phyloP scores from a whole-genome alignment of 2,113 vertebrate genomes.

The Dermatemys mawii region DNA sequence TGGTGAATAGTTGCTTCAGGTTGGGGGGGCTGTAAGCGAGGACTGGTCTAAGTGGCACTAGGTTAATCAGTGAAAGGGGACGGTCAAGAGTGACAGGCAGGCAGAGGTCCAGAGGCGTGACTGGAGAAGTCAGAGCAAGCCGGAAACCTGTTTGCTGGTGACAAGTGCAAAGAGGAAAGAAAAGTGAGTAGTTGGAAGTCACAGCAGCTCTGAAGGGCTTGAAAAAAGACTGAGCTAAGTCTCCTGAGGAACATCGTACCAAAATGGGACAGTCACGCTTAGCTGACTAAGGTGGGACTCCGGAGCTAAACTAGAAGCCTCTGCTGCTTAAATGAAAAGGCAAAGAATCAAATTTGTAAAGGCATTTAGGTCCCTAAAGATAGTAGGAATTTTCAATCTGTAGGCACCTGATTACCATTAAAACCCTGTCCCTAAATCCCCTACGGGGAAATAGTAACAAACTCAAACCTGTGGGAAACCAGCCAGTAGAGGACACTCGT shows the following conservation, averaged over 20 bases:
- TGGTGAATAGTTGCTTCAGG: too few species aligned
- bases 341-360: not conserved
- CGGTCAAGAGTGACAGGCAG: not conserved
- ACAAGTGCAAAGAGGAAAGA: too few species aligned
- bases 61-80: not conserved
- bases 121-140: too few species aligned
- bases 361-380: not conserved
- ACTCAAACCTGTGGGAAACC: not conserved
- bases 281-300: not conserved
- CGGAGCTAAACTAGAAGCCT: not conserved
- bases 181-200: too few species aligned
- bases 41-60: too few species aligned
- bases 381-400: not conserved
- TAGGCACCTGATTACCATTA: not conserved
- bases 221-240: too few species aligned
- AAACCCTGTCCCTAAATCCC: not conserved
- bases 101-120: not conserved
- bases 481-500: not conserved
- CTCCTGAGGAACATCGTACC: too few species aligned
- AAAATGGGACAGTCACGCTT: not conserved
- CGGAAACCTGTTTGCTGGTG: too few species aligned
- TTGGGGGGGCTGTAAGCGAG: too few species aligned
- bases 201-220: too few species aligned
- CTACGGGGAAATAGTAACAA: not conserved
- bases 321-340: not conserved